Base-by-base conservation (phyloP, 37 sponge, comb jelly and placozoan species). In the Spongia lamella region DNA sequence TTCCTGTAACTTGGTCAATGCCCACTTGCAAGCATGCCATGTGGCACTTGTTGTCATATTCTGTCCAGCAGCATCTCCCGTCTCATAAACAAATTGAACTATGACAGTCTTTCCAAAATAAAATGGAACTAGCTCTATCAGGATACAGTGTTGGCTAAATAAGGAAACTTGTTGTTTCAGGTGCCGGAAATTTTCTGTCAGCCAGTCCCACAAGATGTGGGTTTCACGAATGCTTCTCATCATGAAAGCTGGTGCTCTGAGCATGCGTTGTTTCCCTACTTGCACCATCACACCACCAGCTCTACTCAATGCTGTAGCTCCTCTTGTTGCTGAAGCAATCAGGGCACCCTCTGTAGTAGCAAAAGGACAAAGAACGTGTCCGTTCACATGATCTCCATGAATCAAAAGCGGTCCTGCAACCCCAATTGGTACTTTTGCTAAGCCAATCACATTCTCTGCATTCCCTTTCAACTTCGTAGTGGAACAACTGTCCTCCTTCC, bases 271-370 rank as follows among this genome's bases (percentile, higher is more conserved):
- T 34, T 77, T 55, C 4, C 40, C 13, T 1, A 72, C 73, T 17
- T 27, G 47, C 1, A 47, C 55, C 56, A 29, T 38, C 61, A 86
- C 87, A 0, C 91, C 91, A 14, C 91, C 91, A 52, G 87, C 40
- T 15, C 87, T 27, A 19, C 66, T 90, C 53, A 85, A 34, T 0
- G 83, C 79, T 22, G 83, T 66, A 16, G 83, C 79, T 7, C 91
- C 91, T 25, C 91, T 72, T 16, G 91, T 90, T 20, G 75, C 79
- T 1, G 91, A 90, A 29, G 91, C 91, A 68, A 86, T 70, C 19
- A 90, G 74, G 13, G 87, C 91, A 7, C 87, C 87, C 55, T 90
- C 91, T 5, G 91, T 90, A 24, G 87, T 86, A 1, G 91, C 91
- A 56, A 81, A 85, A 16, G 91, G 91, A n/a, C 67, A 70, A 49